Evolutionary conservation across 2,888 invertebrate genomes (phyloP).

Genomic region (Timema cristinae): DNA sequence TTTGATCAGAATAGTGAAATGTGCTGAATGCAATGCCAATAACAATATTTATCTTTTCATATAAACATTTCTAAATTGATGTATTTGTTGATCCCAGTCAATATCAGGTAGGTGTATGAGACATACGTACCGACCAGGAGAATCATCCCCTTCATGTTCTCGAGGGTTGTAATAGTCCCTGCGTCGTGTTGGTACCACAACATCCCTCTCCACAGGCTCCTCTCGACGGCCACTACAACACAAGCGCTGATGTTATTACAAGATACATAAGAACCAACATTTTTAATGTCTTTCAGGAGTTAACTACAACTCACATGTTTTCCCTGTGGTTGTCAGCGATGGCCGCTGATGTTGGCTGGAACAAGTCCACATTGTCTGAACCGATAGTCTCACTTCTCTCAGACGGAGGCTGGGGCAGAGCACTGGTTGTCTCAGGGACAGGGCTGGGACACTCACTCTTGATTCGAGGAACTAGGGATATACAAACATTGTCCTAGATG

Average conservation of each 20-base stretch:
- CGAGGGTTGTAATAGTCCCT: slow-evolving; percentile 18
- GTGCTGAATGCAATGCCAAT: no score
- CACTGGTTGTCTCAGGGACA: slow-evolving; percentile 18
- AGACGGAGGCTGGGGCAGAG: slow-evolving; percentile 28
- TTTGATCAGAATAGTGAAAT: no score
- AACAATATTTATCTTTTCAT: no score
- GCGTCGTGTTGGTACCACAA: slow-evolving; percentile 22
- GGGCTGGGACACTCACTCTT: slow-evolving; percentile 22
- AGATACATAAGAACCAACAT: no score
- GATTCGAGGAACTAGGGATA: background rate
- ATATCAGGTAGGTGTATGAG: no score
- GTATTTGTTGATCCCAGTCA: no score
- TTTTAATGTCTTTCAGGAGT: background rate
- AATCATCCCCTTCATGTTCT: slow-evolving; percentile 21
- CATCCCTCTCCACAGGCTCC: slow-evolving; percentile 29
- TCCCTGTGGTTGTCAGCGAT: background rate
- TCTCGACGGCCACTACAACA: no score
- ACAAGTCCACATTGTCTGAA: slow-evolving; percentile 35
- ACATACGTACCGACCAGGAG: no score
- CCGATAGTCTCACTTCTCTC: slow-evolving; percentile 38
- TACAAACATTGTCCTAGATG: no score
- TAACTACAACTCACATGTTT: background rate
- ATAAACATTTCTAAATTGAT: no score
- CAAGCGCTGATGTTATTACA: no score
- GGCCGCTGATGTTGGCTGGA: slow-evolving; percentile 17